phyloP scores from a whole-genome alignment of 1,140 invertebrate genomes.

The Drosophila baimaii region DNA sequence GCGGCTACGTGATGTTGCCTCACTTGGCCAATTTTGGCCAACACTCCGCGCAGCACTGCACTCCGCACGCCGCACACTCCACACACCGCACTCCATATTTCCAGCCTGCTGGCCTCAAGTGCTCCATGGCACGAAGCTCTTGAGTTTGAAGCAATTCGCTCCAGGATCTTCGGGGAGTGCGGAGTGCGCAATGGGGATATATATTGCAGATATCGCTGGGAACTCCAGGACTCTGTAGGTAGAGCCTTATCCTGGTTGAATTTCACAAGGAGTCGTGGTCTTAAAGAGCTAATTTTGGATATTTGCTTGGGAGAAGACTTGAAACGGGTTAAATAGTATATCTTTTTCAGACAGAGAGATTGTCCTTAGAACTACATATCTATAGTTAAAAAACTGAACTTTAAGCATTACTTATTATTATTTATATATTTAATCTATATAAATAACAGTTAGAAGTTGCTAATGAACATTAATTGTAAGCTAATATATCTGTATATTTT shows the following conservation, averaged over 20 bases:
- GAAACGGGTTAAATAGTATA: neutral
- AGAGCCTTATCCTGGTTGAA: conserved; percentile 7
- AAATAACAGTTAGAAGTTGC: neutral
- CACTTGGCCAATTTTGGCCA: conserved; percentile 73
- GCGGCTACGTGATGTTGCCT: conserved; percentile 70
- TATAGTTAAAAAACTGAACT: too few relatives aligned
- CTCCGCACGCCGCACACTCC: neutral
- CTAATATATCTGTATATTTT: neutral
- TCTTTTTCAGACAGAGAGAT: too few relatives aligned
- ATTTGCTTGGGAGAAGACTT: neutral
- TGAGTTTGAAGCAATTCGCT: conserved; percentile 25
- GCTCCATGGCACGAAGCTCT: conserved; percentile 32
- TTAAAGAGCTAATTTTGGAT: conserved; percentile 3
- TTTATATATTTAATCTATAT: neutral
- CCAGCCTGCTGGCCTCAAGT: conserved; percentile 13
- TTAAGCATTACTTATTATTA: too few relatives aligned
- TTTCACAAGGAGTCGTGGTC: conserved; percentile 4
- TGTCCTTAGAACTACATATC: too few relatives aligned
- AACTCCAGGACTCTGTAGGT: neutral
- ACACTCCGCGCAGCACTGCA: conserved; percentile 13
- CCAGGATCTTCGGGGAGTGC: conserved; percentile 21
- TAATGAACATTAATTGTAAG: neutral
- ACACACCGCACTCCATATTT: neutral
- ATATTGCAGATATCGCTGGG: conserved; percentile 38
- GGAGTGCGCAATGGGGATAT: conserved; percentile 33